These are phyloP conservation scores for Microctenopoma lineatum DNA, from an alignment of 2,797 vertebrate species.

Conservation along the genomic window DNA sequence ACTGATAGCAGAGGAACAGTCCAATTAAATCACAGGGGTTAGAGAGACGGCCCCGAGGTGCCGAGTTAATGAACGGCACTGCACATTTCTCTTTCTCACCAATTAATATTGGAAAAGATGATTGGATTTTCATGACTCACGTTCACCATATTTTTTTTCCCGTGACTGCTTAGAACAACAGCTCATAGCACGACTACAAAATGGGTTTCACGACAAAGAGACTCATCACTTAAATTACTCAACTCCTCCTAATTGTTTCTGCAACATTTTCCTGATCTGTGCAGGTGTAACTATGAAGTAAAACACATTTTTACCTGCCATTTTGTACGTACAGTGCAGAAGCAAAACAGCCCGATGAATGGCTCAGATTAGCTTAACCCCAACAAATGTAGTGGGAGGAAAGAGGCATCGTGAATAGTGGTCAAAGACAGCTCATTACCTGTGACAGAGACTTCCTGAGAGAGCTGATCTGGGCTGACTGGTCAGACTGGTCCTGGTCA, in stretches of 20 bases:
- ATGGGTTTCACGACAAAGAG: conserved; percentile 18
- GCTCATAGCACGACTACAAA: conserved; percentile 25
- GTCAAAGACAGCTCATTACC: conserved; percentile 79
- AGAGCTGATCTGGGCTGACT: conserved; percentile 89
- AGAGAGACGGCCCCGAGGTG: conserved; percentile 59
- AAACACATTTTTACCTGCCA: conserved; percentile 9
- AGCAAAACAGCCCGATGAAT: conserved; percentile 14
- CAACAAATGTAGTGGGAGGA: conserved; percentile 1
- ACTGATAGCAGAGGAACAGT: conserved; percentile 62
- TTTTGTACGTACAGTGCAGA: background rate
- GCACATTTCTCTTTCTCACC: conserved; percentile 52
- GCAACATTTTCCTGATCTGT: conserved; percentile 9
- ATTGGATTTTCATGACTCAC: conserved; percentile 51
- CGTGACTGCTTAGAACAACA: conserved; percentile 26
- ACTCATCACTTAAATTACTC: conserved; percentile 9
- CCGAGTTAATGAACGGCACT: conserved; percentile 68
- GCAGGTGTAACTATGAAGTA: conserved; percentile 8
- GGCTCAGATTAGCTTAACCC: background rate
- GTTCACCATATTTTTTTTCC: conserved; percentile 34
- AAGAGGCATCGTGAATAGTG: conserved; percentile 19
- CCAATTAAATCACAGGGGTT: conserved; percentile 69
- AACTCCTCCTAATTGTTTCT: background rate
- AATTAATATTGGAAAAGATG: conserved; percentile 67
- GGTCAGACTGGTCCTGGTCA: conserved; percentile 92
- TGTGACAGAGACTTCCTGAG: conserved; percentile 97